Percentiles rank a stretch among this genome's conserved stretches.
Conservation (phyloP, 1,140 invertebrate genomes). For the Cecropterus lyciades region DNA sequence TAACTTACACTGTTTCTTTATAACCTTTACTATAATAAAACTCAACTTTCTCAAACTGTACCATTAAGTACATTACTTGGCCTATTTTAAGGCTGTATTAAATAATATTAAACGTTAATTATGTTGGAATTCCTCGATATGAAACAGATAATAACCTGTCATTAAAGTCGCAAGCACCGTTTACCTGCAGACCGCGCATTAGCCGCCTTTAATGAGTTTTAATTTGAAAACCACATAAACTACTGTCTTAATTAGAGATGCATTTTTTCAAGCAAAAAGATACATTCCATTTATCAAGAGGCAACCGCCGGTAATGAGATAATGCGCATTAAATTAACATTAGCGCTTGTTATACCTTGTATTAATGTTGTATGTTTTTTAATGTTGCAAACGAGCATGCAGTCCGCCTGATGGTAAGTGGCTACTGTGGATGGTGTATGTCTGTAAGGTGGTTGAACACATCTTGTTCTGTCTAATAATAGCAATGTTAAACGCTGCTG, state of each 20-base stretch:
- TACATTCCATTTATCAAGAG: conserved; percentile 33
- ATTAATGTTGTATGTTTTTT: too few relatives aligned
- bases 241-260: conserved; percentile 31
- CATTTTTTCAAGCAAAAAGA: conserved; percentile 29
- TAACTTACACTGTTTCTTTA: too few relatives aligned
- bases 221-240: conserved; percentile 32
- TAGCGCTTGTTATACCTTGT: conserved; percentile 15
- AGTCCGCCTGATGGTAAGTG: too few relatives aligned
- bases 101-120: conserved; percentile 24
- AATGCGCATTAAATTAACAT: conserved; percentile 37
- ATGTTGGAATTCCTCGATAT: conserved; percentile 15
- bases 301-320: conserved; percentile 19
- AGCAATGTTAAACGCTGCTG: too few relatives aligned
- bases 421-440: too few relatives aligned
- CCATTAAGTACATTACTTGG: too few relatives aligned
- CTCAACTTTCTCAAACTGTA: too few relatives aligned
- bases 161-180: conserved; percentile 9
- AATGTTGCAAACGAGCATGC: too few relatives aligned
- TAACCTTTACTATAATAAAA: too few relatives aligned
- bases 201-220: conserved; percentile 20
- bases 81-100: conserved; percentile 9
- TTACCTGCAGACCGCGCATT: conserved; percentile 10
- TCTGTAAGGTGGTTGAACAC: too few relatives aligned
- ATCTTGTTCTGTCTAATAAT: too few relatives aligned
- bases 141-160: conserved; percentile 22